Evolutionary conservation across 2,113 vertebrate species (phyloP).

Genomic region (Cololabis saira): DNA sequence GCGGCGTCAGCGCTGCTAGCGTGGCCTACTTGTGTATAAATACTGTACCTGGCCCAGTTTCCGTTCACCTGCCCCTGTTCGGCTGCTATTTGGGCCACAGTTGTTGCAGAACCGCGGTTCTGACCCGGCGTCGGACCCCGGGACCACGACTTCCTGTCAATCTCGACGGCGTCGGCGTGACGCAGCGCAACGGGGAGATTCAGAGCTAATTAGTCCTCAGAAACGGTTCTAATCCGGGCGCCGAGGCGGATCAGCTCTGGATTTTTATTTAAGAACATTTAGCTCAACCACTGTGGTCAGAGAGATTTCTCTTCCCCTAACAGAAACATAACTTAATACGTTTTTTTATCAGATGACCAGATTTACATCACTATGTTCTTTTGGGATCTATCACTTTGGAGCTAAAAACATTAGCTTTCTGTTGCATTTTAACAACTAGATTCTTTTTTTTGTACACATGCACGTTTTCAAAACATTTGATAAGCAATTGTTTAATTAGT

Average conservation of each 20-base stretch:
- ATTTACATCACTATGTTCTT: slow-evolving; percentile 71
- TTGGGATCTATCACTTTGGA: slow-evolving; percentile 61
- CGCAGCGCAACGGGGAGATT: not conserved
- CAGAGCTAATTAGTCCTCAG: slow-evolving; percentile 32
- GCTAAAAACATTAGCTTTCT: slow-evolving; percentile 57
- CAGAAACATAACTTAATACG: slow-evolving; percentile 78
- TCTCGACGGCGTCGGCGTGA: too few relatives aligned
- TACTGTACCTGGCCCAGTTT: slow-evolving; percentile 69
- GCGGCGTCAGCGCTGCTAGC: too few relatives aligned
- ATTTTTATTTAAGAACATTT: slow-evolving; percentile 82
- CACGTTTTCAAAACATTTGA: slow-evolving; percentile 74
- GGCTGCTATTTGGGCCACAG: slow-evolving; percentile 62
- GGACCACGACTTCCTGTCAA: too few relatives aligned
- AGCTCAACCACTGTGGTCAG: slow-evolving; percentile 72
- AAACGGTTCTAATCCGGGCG: slow-evolving; percentile 26
- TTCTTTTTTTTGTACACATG: slow-evolving; percentile 58
- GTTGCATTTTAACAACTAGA: slow-evolving; percentile 65
- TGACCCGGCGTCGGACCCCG: slow-evolving; percentile 19
- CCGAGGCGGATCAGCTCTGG: too few relatives aligned
- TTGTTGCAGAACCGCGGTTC: slow-evolving; percentile 24
- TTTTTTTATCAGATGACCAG: slow-evolving; percentile 61
- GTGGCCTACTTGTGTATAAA: slow-evolving; percentile 72
- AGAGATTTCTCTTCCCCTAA: slow-evolving; percentile 67
- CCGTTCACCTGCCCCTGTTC: slow-evolving; percentile 61
- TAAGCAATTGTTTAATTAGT: slow-evolving; percentile 60